Evolutionary conservation across 2,113 vertebrate genomes (phyloP).

Genomic region (Redunca redunca): DNA sequence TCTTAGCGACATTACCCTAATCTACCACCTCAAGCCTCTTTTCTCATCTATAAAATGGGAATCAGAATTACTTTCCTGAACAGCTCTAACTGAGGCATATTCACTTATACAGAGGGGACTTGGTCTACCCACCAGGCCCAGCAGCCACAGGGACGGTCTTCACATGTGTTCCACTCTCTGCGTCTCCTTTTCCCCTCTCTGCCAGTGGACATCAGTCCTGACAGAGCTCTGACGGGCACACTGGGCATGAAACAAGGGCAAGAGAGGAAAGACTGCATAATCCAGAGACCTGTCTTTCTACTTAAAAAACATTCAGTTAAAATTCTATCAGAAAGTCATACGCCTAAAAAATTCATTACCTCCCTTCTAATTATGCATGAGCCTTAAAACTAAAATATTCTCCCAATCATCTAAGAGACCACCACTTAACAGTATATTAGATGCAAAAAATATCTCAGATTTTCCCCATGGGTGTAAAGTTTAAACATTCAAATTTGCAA

Average conservation of each 20-base stretch:
- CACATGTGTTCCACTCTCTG: not conserved
- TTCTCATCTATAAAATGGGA: not conserved
- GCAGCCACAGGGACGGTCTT: not conserved
- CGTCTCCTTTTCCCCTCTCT: not conserved
- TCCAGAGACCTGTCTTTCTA: not conserved
- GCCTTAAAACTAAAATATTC: conserved; percentile 37
- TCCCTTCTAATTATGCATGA: conserved; percentile 41
- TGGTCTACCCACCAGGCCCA: not conserved
- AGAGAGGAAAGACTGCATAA: not conserved
- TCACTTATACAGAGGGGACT: not conserved
- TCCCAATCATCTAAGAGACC: conserved; percentile 16
- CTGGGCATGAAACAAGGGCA: not conserved
- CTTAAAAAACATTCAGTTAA: conserved; percentile 33
- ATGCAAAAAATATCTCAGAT: conserved; percentile 6
- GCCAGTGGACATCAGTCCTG: not conserved
- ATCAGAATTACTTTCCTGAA: not conserved
- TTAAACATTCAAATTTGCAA: conserved; percentile 47
- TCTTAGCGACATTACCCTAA: not conserved
- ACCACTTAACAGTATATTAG: conserved; percentile 26
- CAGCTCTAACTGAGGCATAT: not conserved
- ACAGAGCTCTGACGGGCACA: not conserved
- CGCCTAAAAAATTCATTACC: conserved; percentile 48
- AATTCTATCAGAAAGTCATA: conserved; percentile 32
- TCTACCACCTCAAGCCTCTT: not conserved
- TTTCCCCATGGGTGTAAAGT: not conserved